Conservation (phyloP, 2,888 invertebrate genomes). For the Ferdinandea cuprea region DNA sequence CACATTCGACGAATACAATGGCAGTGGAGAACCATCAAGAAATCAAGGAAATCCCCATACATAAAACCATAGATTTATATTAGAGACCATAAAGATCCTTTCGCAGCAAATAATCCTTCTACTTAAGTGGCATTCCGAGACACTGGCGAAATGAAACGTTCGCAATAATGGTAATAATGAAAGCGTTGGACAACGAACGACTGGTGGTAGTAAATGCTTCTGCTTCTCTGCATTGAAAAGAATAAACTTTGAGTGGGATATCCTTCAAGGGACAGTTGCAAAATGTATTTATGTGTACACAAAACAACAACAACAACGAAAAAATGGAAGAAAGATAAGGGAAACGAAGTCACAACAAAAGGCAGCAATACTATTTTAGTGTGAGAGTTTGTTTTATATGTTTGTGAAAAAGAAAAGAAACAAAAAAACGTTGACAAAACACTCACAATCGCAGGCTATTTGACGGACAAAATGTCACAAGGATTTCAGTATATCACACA, state of each 20-base stretch:
- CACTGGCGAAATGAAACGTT: conserved; percentile 62
- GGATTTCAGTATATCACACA: too few species aligned
- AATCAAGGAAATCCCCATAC: conserved; percentile 27
- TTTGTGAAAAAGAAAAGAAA: conserved; percentile 1
- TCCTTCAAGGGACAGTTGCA: conserved; percentile 34
- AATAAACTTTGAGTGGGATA: conserved; percentile 15
- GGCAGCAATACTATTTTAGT: background rate
- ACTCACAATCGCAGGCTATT: background rate
- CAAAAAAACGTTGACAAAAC: too few species aligned
- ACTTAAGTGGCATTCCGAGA: conserved; percentile 68
- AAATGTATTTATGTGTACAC: background rate
- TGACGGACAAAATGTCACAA: background rate
- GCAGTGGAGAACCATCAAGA: conserved; percentile 35
- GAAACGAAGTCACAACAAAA: conserved; percentile 34
- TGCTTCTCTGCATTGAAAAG: conserved; percentile 57
- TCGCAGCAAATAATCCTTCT: conserved; percentile 65
- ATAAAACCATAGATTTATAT: conserved; percentile 71
- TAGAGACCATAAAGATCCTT: conserved; percentile 60
- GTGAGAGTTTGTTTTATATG: background rate
- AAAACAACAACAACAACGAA: conserved; percentile 1
- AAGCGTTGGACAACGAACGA: conserved; percentile 28
- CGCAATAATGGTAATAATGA: conserved; percentile 55
- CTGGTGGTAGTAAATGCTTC: conserved; percentile 44
- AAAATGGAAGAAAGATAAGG: background rate
- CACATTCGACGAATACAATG: conserved; percentile 14